Percentiles rank a stretch among this genome's conserved stretches.
Evolutionary conservation across 2,888 invertebrate genomes (phyloP).

Genomic region (Lithophane semibrunnea): DNA sequence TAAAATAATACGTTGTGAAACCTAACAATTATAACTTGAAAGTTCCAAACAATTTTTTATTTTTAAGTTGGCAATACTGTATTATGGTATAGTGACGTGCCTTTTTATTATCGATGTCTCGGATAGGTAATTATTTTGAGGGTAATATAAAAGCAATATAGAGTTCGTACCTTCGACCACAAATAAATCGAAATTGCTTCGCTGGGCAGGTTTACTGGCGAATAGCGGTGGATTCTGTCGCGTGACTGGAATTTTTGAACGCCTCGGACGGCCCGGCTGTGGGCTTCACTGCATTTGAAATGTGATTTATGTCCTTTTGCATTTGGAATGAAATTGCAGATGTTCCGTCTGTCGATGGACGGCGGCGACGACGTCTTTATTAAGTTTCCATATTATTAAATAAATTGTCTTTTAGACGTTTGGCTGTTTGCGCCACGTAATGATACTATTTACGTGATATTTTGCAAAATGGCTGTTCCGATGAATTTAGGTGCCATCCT

Average conservation of each 20-base stretch:
- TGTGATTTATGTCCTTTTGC: slow-evolving; percentile 82
- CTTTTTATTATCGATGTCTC: slow-evolving; percentile 62
- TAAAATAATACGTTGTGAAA: slow-evolving; percentile 45
- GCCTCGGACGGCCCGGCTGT: slow-evolving; percentile 69
- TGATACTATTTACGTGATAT: slow-evolving; percentile 26
- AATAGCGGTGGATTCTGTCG: slow-evolving; percentile 78
- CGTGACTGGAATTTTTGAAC: slow-evolving; percentile 84
- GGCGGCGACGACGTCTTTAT: slow-evolving; percentile 60
- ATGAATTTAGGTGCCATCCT: background rate
- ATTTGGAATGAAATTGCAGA: slow-evolving; percentile 81
- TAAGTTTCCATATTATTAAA: slow-evolving; percentile 56
- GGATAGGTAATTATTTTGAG: slow-evolving; percentile 68
- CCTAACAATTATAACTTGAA: slow-evolving; percentile 34
- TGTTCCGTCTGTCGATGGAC: slow-evolving; percentile 68
- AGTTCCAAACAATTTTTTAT: background rate
- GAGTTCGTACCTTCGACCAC: slow-evolving; percentile 71
- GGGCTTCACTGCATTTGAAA: slow-evolving; percentile 80
- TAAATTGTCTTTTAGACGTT: slow-evolving; percentile 55
- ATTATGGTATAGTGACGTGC: slow-evolving; percentile 49
- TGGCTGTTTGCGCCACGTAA: slow-evolving; percentile 24
- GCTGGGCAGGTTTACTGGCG: slow-evolving; percentile 76
- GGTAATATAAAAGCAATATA: slow-evolving; percentile 73
- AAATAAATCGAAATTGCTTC: slow-evolving; percentile 80
- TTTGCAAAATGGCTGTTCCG: background rate
- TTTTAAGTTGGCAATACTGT: slow-evolving; percentile 28